phyloP scores from a whole-genome alignment of 2,888 invertebrate species.

The Machimus rusticus region DNA sequence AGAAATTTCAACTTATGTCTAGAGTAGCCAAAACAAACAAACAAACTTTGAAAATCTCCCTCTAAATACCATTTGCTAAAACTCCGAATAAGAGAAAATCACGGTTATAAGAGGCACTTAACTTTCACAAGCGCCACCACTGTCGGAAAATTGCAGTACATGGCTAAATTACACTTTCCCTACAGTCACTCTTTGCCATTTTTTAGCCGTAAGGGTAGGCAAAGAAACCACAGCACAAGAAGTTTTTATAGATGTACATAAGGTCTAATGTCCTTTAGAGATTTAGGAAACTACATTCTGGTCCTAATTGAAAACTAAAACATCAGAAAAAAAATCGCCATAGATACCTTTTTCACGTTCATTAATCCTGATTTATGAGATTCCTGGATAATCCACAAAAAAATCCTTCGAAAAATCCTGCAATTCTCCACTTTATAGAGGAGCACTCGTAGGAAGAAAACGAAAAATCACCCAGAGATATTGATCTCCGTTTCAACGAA shows the following conservation, averaged over 20 bases:
- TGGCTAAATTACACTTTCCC: background rate
- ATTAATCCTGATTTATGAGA: constrained; percentile 47
- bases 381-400: constrained; percentile 44
- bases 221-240: background rate
- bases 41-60: too few species aligned
- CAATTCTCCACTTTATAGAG: background rate
- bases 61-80: background rate
- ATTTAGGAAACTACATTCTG: background rate
- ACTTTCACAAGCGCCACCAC: background rate
- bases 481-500: background rate
- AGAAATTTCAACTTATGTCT: too few species aligned
- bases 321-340: background rate
- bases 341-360: constrained; percentile 47
- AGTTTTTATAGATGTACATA: background rate
- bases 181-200: background rate
- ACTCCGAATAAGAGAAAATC: background rate
- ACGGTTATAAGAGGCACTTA: background rate
- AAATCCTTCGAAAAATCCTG: background rate
- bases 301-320: background rate
- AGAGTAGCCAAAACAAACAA: background rate
- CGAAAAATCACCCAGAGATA: background rate
- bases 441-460: background rate
- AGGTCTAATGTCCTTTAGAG: background rate
- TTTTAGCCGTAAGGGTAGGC: background rate
- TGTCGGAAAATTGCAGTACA: background rate